phyloP scores from a whole-genome alignment of 2,797 vertebrate genomes.

The Bucorvus abyssinicus region DNA sequence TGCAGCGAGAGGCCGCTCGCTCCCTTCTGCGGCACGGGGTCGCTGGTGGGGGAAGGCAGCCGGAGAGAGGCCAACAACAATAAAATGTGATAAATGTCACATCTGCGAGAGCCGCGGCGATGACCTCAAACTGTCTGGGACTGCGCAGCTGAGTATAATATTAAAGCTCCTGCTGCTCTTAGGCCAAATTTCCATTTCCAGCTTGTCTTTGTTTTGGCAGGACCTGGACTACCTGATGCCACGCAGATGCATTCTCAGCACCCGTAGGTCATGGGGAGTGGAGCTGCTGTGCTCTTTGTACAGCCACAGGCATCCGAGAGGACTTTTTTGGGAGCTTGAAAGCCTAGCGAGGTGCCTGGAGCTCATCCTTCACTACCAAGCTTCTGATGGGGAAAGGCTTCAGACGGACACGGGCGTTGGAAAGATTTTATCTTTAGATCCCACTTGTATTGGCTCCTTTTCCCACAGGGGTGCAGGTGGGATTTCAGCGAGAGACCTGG shows the following conservation, averaged over 20 bases:
- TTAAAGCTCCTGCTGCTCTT: neutral
- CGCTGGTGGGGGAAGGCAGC: neutral
- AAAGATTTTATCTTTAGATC: neutral
- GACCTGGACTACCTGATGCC: neutral
- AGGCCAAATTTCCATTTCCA: constrained; percentile 46
- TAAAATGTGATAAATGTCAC: neutral
- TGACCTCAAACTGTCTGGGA: constrained; percentile 48
- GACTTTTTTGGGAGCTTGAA: neutral
- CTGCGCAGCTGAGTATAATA: constrained; percentile 26
- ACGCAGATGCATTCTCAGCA: constrained; percentile 31
- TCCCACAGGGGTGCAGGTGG: neutral
- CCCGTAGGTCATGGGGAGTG: neutral
- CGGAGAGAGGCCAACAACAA: neutral
- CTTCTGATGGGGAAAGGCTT: neutral
- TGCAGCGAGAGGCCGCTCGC: neutral
- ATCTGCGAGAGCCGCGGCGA: neutral
- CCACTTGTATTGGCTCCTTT: too few relatives aligned
- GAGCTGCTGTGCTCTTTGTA: neutral
- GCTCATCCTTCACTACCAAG: neutral
- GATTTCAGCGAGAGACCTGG: neutral
- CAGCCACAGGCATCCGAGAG: neutral
- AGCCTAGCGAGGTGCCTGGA: neutral
- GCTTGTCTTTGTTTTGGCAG: constrained; percentile 58
- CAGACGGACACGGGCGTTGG: accelerated
- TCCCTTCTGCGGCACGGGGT: neutral